phyloP scores from a whole-genome alignment of 1,140 invertebrate species.

The Ptiloglossa arizonensis region DNA sequence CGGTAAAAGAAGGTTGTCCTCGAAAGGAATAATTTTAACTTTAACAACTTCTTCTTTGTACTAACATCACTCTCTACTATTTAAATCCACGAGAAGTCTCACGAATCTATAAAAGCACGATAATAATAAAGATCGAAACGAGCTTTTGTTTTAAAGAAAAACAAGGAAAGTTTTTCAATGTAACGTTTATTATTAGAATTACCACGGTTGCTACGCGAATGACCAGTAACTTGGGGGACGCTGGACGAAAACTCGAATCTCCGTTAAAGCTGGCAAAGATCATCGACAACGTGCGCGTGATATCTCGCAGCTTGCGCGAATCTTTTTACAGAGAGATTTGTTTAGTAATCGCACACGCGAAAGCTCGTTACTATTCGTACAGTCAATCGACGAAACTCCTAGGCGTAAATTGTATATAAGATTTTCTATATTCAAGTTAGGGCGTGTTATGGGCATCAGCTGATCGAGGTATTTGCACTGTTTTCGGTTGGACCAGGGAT shows the following conservation, averaged over 20 bases:
- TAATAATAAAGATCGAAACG: not conserved
- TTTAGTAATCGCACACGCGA: slow-evolving; percentile 21
- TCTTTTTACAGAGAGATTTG: slow-evolving; percentile 43
- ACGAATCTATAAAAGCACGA: no score
- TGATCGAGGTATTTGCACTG: not conserved
- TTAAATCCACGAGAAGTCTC: no score
- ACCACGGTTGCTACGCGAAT: not conserved
- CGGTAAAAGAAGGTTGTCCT: no score
- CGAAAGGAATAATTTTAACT: no score
- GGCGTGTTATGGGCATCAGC: not conserved
- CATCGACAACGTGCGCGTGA: not conserved
- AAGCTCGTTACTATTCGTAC: slow-evolving; percentile 33
- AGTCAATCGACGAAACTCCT: slow-evolving; percentile 43
- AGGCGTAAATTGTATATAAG: slow-evolving; percentile 55
- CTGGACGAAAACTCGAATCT: not conserved
- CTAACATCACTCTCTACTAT: no score
- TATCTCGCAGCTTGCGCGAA: no score
- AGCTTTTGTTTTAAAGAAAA: no score
- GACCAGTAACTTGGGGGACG: not conserved
- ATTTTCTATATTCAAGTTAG: slow-evolving; percentile 55
- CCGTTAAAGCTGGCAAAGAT: not conserved
- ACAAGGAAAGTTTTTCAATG: no score
- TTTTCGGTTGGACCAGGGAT: not conserved
- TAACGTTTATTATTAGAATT: no score
- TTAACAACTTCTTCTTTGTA: no score